Percentiles rank a stretch among this genome's conserved stretches.
These are phyloP conservation scores for Octodon degus DNA, from an alignment of 2,113 vertebrate species.

Conservation along the genomic window DNA sequence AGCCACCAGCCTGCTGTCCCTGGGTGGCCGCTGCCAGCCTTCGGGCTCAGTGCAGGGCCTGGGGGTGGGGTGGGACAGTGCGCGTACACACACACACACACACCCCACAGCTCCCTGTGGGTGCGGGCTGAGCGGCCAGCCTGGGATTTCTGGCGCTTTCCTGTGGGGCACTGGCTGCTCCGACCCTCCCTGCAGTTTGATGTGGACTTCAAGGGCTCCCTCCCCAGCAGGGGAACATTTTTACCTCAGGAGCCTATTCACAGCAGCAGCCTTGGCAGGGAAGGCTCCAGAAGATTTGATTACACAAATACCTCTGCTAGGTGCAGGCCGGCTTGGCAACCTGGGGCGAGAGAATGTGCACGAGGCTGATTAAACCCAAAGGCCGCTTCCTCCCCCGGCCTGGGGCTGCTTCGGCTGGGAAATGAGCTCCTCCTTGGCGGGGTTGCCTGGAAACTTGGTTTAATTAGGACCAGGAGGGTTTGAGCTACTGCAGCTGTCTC, in stretches of 20 bases:
- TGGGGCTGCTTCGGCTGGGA: slow-evolving; percentile 56
- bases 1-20: slow-evolving; percentile 81
- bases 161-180: slow-evolving; percentile 77
- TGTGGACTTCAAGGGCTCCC: slow-evolving; percentile 81
- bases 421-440: slow-evolving; percentile 73
- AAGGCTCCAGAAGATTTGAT: slow-evolving; percentile 78
- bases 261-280: slow-evolving; percentile 69
- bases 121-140: not conserved
- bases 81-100: too few species aligned
- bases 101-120: slow-evolving; percentile 48
- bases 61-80: not conserved
- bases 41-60: not conserved
- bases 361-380: slow-evolving; percentile 75
- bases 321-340: slow-evolving; percentile 73
- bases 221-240: slow-evolving; percentile 80
- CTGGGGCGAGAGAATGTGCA: slow-evolving; percentile 73
- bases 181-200: slow-evolving; percentile 77
- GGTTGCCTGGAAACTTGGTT: slow-evolving; percentile 79
- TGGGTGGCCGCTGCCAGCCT: slow-evolving; percentile 71
- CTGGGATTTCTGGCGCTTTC: slow-evolving; percentile 73
- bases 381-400: slow-evolving; percentile 71
- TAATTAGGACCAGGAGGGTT: slow-evolving; percentile 72
- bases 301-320: slow-evolving; percentile 69
- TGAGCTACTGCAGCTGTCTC: slow-evolving; percentile 68
- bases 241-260: slow-evolving; percentile 74